phyloP scores from a whole-genome alignment of 1,140 invertebrate species.

The Vanessa atalanta region DNA sequence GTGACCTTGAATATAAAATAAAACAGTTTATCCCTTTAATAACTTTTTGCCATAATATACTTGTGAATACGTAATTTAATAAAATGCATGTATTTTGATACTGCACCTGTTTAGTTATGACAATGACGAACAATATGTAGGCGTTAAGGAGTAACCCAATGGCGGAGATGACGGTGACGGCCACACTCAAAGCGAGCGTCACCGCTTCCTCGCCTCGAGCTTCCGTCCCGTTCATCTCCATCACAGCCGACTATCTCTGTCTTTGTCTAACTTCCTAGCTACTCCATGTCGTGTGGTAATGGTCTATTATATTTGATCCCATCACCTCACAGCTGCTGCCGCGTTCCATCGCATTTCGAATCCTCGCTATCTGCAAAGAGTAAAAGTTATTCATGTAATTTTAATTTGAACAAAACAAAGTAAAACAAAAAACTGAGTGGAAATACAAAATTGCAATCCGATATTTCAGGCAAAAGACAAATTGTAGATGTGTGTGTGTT shows the following conservation, averaged over 20 bases:
- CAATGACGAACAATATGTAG: slow-evolving; percentile 74
- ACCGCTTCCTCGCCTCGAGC: slow-evolving; percentile 70
- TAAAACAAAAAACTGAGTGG: neutral
- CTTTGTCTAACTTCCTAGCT: slow-evolving; percentile 45
- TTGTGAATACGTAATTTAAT: neutral
- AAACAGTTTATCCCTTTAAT: no score
- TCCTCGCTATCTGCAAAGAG: slow-evolving; percentile 43
- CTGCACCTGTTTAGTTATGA: slow-evolving; percentile 60
- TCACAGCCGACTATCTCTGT: slow-evolving; percentile 45
- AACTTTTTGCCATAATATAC: neutral
- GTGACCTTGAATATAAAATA: no score
- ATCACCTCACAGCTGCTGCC: slow-evolving; percentile 69
- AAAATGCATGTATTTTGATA: neutral
- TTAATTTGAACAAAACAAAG: no score
- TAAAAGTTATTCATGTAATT: neutral
- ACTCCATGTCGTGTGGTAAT: slow-evolving; percentile 33
- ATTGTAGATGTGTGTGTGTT: no score
- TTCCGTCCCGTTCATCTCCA: slow-evolving; percentile 75
- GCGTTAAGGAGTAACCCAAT: slow-evolving; percentile 83
- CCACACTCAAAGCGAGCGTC: slow-evolving; percentile 81
- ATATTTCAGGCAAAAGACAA: no score
- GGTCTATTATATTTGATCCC: slow-evolving; percentile 35
- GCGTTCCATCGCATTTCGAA: slow-evolving; percentile 68
- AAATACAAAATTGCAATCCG: neutral
- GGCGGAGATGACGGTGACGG: slow-evolving; percentile 82